Conservation (phyloP, 2,888 invertebrate genomes). For the Trichopoda pennipes region DNA sequence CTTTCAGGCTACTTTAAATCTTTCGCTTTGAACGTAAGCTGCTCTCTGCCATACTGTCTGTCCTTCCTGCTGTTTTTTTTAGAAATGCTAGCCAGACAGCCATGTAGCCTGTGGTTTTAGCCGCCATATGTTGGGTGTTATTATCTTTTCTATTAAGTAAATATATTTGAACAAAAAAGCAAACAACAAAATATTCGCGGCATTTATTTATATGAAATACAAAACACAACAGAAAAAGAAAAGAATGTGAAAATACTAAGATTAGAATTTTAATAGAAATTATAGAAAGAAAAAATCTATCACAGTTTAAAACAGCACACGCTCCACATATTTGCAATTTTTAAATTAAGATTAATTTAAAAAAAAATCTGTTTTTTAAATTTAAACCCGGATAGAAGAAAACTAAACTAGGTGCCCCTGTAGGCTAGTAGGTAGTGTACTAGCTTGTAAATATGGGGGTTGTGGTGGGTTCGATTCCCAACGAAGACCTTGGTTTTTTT, state of each 20-base stretch:
- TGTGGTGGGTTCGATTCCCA: no score
- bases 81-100: constrained; percentile 1
- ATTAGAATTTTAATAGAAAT: constrained; percentile 68
- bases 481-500: no score
- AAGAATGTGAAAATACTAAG: constrained; percentile 53
- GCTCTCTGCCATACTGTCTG: constrained; percentile 30
- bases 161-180: constrained; percentile 15
- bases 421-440: no score
- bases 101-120: constrained; percentile 51
- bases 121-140: constrained; percentile 58
- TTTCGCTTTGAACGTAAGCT: constrained; percentile 66
- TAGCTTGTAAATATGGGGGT: no score
- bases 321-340: constrained; percentile 24
- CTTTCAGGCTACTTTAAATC: constrained; percentile 49
- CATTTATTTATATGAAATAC: constrained; percentile 13
- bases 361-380: not conserved
- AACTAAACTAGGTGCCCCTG: no score
- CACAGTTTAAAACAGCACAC: constrained; percentile 18
- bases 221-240: constrained; percentile 23
- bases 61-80: not conserved
- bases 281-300: constrained; percentile 48
- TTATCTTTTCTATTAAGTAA: constrained; percentile 66
- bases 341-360: constrained; percentile 10
- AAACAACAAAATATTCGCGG: constrained; percentile 52
- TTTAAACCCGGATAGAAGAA: constrained; percentile 18